Conservation (phyloP, 35 echinoderm and acorn worm species). For the Ophioderma brevispina region DNA sequence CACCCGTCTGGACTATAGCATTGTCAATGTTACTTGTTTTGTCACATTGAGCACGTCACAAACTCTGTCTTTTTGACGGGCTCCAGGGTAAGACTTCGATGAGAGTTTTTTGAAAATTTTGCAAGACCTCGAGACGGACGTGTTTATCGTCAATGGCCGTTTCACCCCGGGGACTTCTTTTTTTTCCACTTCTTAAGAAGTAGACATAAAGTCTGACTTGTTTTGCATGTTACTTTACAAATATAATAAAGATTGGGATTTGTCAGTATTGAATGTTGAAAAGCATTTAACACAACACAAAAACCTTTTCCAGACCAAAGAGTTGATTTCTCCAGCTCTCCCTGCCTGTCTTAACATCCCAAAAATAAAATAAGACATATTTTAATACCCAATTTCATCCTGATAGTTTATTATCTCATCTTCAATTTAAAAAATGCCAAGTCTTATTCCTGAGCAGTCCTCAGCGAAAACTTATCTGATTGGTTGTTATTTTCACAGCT, state of each 20-base stretch:
- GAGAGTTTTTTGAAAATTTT: not conserved
- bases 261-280: no score
- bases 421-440: no score
- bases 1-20: not conserved
- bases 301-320: no score
- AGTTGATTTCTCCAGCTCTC: no score
- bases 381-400: no score
- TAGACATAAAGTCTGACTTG: slow-evolving; percentile 4
- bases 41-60: not conserved
- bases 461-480: not conserved
- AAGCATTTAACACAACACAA: no score
- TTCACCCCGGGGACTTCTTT: not conserved
- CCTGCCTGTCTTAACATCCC: no score
- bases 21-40: not conserved
- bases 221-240: not conserved
- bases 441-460: no score
- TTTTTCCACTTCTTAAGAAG: not conserved
- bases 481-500: not conserved
- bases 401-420: no score
- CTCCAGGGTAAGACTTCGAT: not conserved
- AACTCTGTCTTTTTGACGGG: not conserved
- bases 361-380: no score
- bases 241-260: no score
- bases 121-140: not conserved
- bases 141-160: not conserved